Evolutionary conservation across 53 echinoderm and acorn worm species (phyloP).

Genomic region (Luidia sarsii): DNA sequence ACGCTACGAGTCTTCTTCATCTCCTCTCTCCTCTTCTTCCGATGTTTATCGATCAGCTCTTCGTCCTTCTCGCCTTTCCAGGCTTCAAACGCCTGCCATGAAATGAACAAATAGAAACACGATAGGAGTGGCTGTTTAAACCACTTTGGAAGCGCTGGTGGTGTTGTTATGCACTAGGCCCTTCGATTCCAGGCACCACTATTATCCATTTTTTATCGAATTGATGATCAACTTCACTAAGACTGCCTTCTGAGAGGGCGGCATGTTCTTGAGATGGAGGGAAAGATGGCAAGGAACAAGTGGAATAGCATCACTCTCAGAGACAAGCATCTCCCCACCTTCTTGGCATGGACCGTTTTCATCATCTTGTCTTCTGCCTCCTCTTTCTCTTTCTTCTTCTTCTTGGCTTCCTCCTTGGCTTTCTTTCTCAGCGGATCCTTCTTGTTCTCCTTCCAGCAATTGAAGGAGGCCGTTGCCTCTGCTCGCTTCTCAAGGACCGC

Average conservation of each 20-base stretch:
- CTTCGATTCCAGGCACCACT: no score
- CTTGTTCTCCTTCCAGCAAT: constrained; percentile 71
- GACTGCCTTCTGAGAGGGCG: no score
- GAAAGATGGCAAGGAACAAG: no score
- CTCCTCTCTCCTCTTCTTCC: constrained; percentile 60
- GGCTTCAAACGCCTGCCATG: constrained; percentile 51
- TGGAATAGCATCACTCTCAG: no score
- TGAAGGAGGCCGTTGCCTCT: constrained; percentile 48
- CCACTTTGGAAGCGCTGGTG: no score
- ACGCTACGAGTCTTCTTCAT: constrained; percentile 41
- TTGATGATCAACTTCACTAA: no score
- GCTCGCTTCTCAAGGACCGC: constrained; percentile 56
- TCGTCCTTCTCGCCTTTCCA: constrained; percentile 93
- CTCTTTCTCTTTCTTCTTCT: constrained; percentile 57
- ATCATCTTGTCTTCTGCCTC: constrained; percentile 56
- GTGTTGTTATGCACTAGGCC: no score
- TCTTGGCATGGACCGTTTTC: constrained; percentile 45
- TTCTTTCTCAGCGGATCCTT: constrained; percentile 38
- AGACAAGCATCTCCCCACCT: no score
- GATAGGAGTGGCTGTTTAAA: no score
- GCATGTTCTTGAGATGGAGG: no score
- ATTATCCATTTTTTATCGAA: no score
- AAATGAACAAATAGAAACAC: no score
- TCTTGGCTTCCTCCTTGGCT: constrained; percentile 48
- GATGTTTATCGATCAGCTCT: constrained; percentile 61